These are phyloP conservation scores for Saturnia pavonia DNA, from an alignment of 2,888 invertebrate species.

Conservation along the genomic window DNA sequence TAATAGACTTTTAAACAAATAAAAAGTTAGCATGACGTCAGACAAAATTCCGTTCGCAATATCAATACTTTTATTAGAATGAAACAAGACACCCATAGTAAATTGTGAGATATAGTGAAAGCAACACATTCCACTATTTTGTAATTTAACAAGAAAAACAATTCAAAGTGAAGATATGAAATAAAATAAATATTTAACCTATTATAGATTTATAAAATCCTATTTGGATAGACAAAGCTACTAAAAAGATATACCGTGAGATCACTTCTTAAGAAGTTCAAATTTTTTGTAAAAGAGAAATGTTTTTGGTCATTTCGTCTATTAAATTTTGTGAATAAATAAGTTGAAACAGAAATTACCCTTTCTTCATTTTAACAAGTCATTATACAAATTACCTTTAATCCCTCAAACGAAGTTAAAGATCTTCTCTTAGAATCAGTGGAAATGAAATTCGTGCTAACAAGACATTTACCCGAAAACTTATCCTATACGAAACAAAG, in stretches of 20 bases:
- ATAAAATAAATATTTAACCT: not conserved
- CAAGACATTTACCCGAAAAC: slow-evolving; percentile 24
- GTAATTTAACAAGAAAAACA: not conserved
- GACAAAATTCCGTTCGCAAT: too few relatives aligned
- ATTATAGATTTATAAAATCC: not conserved
- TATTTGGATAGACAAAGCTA: not conserved
- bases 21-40: too few relatives aligned
- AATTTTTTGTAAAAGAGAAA: not conserved
- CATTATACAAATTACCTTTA: slow-evolving; percentile 9
- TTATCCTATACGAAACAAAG: slow-evolving; percentile 14
- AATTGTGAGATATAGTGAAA: not conserved
- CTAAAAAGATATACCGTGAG: not conserved
- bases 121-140: not conserved
- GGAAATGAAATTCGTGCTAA: slow-evolving; percentile 30
- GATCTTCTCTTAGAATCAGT: slow-evolving; percentile 23
- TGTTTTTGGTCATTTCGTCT: not conserved
- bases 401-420: slow-evolving; percentile 9
- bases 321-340: slow-evolving; percentile 11
- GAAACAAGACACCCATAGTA: too few relatives aligned
- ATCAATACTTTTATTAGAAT: too few relatives aligned
- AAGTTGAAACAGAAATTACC: slow-evolving; percentile 11
- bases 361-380: slow-evolving; percentile 9
- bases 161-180: not conserved
- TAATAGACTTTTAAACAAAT: not conserved
- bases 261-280: not conserved